phyloP scores from a whole-genome alignment of 64 coral and sea anemone species.

The Stichodactyla mertensii region DNA sequence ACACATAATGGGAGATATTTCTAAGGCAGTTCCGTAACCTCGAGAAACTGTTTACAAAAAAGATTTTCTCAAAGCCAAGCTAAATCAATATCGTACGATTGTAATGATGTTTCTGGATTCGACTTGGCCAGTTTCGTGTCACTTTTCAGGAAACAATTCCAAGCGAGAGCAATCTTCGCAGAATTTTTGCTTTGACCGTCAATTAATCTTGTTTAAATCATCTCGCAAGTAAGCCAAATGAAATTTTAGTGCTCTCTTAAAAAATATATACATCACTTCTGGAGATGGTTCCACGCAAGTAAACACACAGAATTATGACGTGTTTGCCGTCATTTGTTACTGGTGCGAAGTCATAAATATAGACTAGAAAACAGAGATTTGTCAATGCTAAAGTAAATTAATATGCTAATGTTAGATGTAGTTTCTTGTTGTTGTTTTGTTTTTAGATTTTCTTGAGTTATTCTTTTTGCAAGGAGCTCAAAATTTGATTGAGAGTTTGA shows the following conservation, averaged over 20 bases:
- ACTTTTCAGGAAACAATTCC: neutral
- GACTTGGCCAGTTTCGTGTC: constrained; percentile 5
- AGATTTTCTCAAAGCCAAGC: constrained; percentile 30
- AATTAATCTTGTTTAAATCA: constrained; percentile 11
- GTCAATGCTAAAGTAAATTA: neutral
- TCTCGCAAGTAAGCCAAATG: neutral
- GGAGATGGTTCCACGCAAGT: neutral
- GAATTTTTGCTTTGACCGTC: neutral
- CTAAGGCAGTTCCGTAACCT: constrained; percentile 31
- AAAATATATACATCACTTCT: neutral
- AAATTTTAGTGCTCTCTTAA: neutral
- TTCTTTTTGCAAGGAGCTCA: neutral
- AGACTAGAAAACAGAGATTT: neutral
- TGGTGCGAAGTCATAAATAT: neutral
- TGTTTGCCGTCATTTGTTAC: neutral
- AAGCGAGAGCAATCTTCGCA: neutral
- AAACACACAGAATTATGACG: neutral
- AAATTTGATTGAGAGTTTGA: neutral
- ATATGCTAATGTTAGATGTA: neutral
- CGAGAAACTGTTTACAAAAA: constrained; percentile 35
- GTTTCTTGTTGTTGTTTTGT: neutral
- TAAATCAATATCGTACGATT: neutral
- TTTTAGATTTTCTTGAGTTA: neutral
- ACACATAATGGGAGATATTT: constrained; percentile 28
- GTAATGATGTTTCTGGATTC: neutral